Evolutionary conservation across 2,888 invertebrate genomes (phyloP).

Genomic region (Catocala nupta): DNA sequence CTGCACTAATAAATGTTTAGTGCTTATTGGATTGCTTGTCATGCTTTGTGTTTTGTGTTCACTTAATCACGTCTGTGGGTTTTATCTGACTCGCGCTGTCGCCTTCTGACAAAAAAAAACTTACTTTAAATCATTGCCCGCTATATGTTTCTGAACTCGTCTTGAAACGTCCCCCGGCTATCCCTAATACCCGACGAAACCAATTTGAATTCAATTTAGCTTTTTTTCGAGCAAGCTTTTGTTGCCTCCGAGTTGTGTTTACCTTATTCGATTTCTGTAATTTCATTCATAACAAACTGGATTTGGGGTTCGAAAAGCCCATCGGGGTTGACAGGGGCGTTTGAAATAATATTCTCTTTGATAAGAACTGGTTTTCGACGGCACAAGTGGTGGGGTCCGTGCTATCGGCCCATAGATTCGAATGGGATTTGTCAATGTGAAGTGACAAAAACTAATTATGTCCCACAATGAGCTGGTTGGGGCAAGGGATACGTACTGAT

Average conservation of each 20-base stretch:
- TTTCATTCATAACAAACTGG: constrained; percentile 88
- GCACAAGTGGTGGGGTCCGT: constrained; percentile 77
- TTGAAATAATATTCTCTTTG: constrained; percentile 88
- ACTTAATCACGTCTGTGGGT: constrained; percentile 71
- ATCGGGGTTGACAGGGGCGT: constrained; percentile 86
- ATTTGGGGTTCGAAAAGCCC: constrained; percentile 85
- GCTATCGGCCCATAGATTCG: constrained; percentile 69
- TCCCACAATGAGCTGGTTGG: constrained; percentile 75
- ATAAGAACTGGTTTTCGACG: constrained; percentile 81
- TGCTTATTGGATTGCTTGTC: constrained; percentile 1
- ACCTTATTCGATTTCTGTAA: constrained; percentile 88
- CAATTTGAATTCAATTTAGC: constrained; percentile 88
- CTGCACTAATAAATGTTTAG: neutral
- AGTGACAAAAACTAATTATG: constrained; percentile 87
- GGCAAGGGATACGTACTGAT: constrained; percentile 65
- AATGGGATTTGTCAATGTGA: constrained; percentile 85
- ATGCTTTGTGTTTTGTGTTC: constrained; percentile 61
- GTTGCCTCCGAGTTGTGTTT: constrained; percentile 87
- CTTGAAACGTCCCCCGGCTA: constrained; percentile 83
- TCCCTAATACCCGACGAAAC: constrained; percentile 86
- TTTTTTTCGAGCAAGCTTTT: constrained; percentile 86
- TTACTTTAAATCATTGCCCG: constrained; percentile 81
- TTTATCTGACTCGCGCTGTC: constrained; percentile 71
- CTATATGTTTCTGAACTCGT: constrained; percentile 71
- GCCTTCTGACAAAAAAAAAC: constrained; percentile 75